Evolutionary conservation across 2,888 invertebrate genomes (phyloP), one percentile per base, ranked within the genome.

Genomic region (Pandemis cinnamomeana): DNA sequence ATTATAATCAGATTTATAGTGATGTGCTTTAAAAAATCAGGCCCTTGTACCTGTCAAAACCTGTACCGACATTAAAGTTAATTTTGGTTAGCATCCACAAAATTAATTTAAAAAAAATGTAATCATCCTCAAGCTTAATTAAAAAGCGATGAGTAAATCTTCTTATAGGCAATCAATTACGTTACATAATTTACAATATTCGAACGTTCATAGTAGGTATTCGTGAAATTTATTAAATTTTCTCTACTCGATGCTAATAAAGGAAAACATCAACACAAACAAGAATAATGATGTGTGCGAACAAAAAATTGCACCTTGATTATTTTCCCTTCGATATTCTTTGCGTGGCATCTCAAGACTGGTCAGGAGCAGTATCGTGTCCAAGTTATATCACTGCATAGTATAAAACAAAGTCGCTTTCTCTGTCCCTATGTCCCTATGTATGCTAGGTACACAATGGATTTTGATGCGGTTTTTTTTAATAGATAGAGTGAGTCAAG

Each of bases 311-410:
- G 36, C 62, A 55, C 55, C 36, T 58, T 71, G 58, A 63, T 71
- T 71, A 71, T 77, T 75, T 67, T 75, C 75, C 79, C 77, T 76
- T 73, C 77, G 77, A 72, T 80, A 81, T 58, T 27, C 8, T 58
- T 27, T 58, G 5, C 5, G 58, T 27, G 58, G 27, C 27, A 3
- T n/a, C 10, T 5, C 11, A 27, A 58, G 58, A 27, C 58, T 20
- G 27, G 58, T 27, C 58, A 15, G 55, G 27, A 36, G 27, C 27
- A 36, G 2, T 36, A 36, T 27, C 27, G 27, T 27, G 27, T 27
- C 27, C 27, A 27, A 2, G 27, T 27, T n/a, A n/a, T n/a, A n/a
- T n/a, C n/a, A n/a, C n/a, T n/a, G n/a, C n/a, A n/a, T n/a, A n/a
- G n/a, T n/a, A n/a, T n/a, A n/a, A n/a, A n/a, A n/a, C n/a, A n/a